A percentile compares a stretch with the other conserved stretches of the same genome.
Conservation (phyloP, 2,888 invertebrate genomes). For the Spodoptera littoralis region DNA sequence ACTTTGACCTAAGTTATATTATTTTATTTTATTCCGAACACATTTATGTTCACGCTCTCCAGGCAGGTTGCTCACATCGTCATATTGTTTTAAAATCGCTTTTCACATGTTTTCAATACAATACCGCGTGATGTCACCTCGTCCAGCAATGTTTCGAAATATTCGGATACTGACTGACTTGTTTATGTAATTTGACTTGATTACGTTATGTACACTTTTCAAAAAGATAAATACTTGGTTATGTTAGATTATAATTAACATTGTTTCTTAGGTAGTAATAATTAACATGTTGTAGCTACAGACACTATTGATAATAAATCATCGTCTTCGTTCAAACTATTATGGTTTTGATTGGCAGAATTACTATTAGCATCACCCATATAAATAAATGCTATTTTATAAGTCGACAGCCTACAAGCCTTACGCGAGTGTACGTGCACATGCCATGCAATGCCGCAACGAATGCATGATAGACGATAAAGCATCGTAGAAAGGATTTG, state of each 20-base stretch:
- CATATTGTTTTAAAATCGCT: conserved; percentile 8
- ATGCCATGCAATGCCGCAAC: conserved; percentile 39
- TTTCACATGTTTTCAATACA: conserved; percentile 11
- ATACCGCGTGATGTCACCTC: conserved; percentile 5
- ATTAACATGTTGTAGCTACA: too few relatives aligned
- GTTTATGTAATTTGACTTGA: neutral
- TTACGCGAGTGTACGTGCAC: conserved; percentile 8
- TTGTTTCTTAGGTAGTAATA: too few relatives aligned
- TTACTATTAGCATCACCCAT: neutral
- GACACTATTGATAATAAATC: too few relatives aligned
- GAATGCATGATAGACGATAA: conserved; percentile 53
- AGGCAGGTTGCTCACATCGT: neutral
- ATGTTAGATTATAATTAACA: too few relatives aligned
- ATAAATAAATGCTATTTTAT: neutral
- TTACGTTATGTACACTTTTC: too few relatives aligned
- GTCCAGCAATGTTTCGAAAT: conserved; percentile 11
- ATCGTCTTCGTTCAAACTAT: too few relatives aligned
- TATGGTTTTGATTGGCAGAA: conserved; percentile 1
- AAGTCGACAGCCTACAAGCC: conserved; percentile 22
- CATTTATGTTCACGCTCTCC: conserved; percentile 9
- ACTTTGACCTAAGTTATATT: too few relatives aligned
- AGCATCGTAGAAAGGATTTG: conserved; percentile 56
- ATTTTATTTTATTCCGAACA: neutral
- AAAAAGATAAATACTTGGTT: too few relatives aligned
- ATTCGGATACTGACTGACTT: neutral